These are phyloP conservation scores for Dastarcus helophoroides DNA, from an alignment of 2,888 invertebrate genomes.

Conservation along the genomic window DNA sequence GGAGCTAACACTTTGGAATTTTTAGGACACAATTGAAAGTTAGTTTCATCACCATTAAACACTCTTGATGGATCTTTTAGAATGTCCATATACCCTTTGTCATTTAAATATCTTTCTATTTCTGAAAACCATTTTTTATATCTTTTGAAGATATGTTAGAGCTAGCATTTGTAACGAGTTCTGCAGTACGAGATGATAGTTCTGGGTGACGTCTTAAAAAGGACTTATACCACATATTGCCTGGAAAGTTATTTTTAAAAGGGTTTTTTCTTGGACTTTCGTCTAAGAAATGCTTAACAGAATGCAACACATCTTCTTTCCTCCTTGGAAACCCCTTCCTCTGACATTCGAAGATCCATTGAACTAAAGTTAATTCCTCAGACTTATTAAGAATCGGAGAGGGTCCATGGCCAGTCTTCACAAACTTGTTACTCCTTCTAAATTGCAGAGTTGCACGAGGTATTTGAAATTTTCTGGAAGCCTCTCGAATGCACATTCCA, in stretches of 20 bases:
- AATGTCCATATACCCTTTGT: background rate
- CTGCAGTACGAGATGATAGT: conserved; percentile 14
- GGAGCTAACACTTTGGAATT: conserved; percentile 13
- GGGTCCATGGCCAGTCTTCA: conserved; percentile 12
- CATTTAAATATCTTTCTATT: too few relatives aligned
- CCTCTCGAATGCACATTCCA: conserved; percentile 13
- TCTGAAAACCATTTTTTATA: too few relatives aligned
- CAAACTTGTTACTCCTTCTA: conserved; percentile 12
- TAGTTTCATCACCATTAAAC: conserved; percentile 15
- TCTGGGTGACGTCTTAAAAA: conserved; percentile 21
- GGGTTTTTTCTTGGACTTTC: conserved; percentile 10
- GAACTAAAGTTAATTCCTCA: conserved; percentile 13
- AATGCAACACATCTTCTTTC: conserved; percentile 13
- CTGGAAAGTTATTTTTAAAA: conserved; percentile 11
- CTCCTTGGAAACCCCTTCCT: conserved; percentile 14
- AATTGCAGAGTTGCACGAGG: conserved; percentile 14
- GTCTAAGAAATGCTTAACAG: conserved; percentile 13
- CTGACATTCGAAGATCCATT: conserved; percentile 11
- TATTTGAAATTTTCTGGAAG: conserved; percentile 11
- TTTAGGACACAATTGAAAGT: conserved; percentile 17
- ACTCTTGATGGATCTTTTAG: conserved; percentile 2
- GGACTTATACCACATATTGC: conserved; percentile 12
- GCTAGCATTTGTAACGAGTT: conserved; percentile 18
- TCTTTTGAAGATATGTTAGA: background rate
- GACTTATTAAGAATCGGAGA: conserved; percentile 12